Percentiles rank a stretch among this genome's conserved stretches.
Evolutionary conservation across 2,113 vertebrate species (phyloP).

Genomic region (Riparia riparia): DNA sequence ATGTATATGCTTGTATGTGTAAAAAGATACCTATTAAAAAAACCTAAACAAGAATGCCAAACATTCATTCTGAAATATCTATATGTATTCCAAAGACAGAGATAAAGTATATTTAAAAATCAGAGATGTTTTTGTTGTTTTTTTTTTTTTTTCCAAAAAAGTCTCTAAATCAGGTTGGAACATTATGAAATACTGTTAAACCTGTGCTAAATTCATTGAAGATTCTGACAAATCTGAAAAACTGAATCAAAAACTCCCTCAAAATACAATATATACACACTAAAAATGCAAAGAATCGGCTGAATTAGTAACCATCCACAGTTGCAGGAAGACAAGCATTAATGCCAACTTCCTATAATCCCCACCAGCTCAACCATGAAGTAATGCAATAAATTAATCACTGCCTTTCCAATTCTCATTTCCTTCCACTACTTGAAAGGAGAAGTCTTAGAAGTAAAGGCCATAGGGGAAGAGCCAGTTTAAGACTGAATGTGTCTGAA

Average conservation of each 20-base stretch:
- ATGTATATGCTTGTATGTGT: accelerated
- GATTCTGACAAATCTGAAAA: background rate
- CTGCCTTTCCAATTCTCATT: background rate
- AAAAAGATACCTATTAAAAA: background rate
- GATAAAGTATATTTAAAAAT: background rate
- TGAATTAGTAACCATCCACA: background rate
- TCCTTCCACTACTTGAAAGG: background rate
- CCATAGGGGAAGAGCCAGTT: background rate
- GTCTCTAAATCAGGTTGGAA: background rate
- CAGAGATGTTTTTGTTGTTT: background rate
- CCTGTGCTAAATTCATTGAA: background rate
- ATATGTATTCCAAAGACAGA: background rate
- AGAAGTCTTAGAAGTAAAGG: background rate
- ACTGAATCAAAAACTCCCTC: background rate
- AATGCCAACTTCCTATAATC: background rate
- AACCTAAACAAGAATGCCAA: background rate
- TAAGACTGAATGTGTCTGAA: background rate
- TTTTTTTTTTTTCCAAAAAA: too few species aligned
- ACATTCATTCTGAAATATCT: background rate
- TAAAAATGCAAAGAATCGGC: background rate
- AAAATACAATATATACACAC: accelerated
- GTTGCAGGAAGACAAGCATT: background rate
- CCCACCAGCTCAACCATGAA: background rate
- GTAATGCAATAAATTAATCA: background rate
- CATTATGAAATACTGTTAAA: background rate